A percentile compares a stretch with the other conserved stretches of the same genome.
These are phyloP conservation scores for Rhogogaster chlorosoma DNA, from an alignment of 2,888 invertebrate species.

Conservation along the genomic window DNA sequence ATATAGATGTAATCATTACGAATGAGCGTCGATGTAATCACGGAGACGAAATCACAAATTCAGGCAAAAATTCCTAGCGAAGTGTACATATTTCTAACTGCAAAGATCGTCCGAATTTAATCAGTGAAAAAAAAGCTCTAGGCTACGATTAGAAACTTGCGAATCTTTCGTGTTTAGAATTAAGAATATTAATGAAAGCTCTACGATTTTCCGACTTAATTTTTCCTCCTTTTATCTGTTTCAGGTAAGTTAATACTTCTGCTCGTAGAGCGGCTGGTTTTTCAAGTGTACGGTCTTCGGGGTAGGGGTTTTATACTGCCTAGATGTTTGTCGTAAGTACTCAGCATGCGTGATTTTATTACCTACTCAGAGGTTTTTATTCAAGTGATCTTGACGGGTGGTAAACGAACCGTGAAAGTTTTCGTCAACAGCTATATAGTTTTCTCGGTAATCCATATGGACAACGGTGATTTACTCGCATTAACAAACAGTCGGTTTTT, in stretches of 20 bases:
- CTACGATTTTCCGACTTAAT: neutral
- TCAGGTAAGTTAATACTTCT: slow-evolving; percentile 32
- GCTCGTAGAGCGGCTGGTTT: neutral
- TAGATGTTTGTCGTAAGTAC: slow-evolving; percentile 11
- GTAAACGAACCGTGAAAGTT: neutral
- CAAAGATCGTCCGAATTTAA: neutral
- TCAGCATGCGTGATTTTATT: neutral
- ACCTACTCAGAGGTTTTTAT: neutral
- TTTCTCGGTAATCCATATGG: neutral
- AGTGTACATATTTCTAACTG: neutral
- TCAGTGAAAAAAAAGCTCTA: neutral
- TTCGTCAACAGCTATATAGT: neutral
- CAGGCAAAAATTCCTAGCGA: neutral
- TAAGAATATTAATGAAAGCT: neutral
- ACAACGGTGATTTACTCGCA: neutral
- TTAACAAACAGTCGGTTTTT: neutral
- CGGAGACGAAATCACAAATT: neutral
- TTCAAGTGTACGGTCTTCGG: neutral
- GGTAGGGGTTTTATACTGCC: neutral
- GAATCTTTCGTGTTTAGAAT: neutral
- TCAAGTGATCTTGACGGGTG: neutral
- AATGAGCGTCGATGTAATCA: neutral
- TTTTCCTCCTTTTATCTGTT: slow-evolving; percentile 28
- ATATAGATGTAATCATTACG: neutral
- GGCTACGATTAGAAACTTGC: neutral